These are phyloP conservation scores for Rhynchotus rufescens DNA, from an alignment of 2,797 vertebrate species.

Conservation along the genomic window DNA sequence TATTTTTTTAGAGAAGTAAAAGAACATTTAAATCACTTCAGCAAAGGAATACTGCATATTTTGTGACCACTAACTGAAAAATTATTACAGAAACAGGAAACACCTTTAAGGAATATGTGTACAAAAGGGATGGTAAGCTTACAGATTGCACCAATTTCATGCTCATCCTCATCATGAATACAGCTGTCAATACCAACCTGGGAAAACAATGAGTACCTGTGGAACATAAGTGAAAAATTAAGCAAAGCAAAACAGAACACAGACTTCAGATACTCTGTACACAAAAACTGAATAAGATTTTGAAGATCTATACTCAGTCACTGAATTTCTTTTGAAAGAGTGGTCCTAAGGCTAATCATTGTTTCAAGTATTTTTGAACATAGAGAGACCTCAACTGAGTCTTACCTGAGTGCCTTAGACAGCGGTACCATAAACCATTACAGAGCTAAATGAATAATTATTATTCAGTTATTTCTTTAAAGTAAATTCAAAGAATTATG, in stretches of 20 bases:
- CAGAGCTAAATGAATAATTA: not conserved
- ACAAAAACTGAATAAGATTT: not conserved
- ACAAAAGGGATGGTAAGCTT: not conserved
- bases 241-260: not conserved
- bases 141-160: not conserved
- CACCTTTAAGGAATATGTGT: not conserved
- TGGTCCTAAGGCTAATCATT: fast-evolving
- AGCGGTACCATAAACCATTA: not conserved
- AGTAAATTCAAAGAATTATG: not conserved
- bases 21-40: not conserved
- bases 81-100: not conserved
- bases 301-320: not conserved
- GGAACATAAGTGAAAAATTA: not conserved
- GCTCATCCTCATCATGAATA: not conserved
- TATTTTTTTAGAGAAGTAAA: not conserved
- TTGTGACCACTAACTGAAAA: not conserved
- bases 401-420: not conserved
- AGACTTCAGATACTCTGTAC: not conserved
- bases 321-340: not conserved
- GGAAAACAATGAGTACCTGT: not conserved
- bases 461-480: not conserved
- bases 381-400: not conserved
- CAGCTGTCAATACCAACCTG: not conserved
- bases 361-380: not conserved
- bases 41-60: not conserved